These are phyloP conservation scores for Epirrita christyi DNA, from an alignment of 2,888 invertebrate genomes.

Conservation along the genomic window DNA sequence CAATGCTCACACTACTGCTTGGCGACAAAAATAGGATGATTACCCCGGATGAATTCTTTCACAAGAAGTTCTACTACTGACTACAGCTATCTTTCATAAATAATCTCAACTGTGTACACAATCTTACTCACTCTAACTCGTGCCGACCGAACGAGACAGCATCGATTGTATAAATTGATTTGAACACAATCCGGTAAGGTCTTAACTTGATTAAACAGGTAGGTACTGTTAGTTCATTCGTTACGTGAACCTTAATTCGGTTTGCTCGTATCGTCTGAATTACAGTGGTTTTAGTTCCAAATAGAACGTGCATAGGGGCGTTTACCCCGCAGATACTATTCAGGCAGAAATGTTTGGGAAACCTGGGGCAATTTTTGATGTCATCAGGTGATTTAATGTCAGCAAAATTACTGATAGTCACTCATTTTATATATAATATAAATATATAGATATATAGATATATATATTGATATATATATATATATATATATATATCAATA, in stretches of 20 bases:
- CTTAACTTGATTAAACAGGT: conserved; percentile 54
- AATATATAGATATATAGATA: too few species aligned
- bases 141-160: conserved; percentile 28
- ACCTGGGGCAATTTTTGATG: too few species aligned
- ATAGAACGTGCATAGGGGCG: conserved; percentile 16
- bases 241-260: conserved; percentile 55
- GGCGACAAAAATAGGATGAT: too few species aligned
- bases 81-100: neutral
- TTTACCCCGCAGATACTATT: neutral
- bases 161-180: conserved; percentile 53
- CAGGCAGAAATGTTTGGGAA: neutral
- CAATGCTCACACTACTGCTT: too few species aligned
- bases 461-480: too few species aligned
- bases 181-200: conserved; percentile 48
- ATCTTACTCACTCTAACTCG: neutral
- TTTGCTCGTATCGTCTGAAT: conserved; percentile 48
- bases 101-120: neutral
- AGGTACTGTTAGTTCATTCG: conserved; percentile 50
- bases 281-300: conserved; percentile 36
- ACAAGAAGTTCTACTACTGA: too few species aligned
- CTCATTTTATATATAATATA: too few species aligned
- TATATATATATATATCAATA: too few species aligned
- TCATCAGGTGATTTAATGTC: neutral
- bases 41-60: too few species aligned
- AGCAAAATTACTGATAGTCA: too few species aligned